A percentile compares a stretch with the other conserved stretches of the same genome.
Evolutionary conservation across 2,113 vertebrate species (phyloP).

Genomic region (Arizona elegans): DNA sequence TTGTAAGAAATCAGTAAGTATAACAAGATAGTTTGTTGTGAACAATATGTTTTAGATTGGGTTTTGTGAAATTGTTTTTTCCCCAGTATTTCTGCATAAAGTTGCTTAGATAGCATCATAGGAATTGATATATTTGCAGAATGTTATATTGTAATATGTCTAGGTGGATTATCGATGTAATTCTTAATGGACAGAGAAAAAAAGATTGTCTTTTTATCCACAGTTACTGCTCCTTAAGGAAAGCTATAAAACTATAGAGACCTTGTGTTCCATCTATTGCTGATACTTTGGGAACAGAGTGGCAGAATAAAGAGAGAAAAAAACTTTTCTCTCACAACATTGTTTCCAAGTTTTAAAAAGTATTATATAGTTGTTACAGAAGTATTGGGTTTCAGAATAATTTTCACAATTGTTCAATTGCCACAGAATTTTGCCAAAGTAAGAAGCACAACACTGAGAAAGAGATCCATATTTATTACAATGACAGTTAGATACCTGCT

Average conservation of each 20-base stretch:
- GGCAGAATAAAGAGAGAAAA: neutral
- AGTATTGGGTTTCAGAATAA: neutral
- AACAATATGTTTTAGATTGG: neutral
- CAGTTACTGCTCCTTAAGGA: neutral
- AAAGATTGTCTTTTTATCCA: neutral
- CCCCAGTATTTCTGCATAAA: neutral
- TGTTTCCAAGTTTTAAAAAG: neutral
- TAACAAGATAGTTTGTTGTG: neutral
- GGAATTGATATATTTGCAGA: neutral
- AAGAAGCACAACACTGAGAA: neutral
- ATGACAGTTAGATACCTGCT: neutral
- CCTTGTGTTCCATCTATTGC: neutral
- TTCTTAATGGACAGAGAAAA: neutral
- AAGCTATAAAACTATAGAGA: neutral
- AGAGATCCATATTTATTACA: neutral
- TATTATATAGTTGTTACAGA: neutral
- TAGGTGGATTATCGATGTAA: neutral
- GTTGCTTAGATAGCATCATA: neutral
- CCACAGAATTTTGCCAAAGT: neutral
- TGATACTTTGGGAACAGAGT: neutral
- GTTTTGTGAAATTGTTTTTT: neutral
- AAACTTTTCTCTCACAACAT: neutral
- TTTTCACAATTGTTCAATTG: neutral
- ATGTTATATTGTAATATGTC: neutral
- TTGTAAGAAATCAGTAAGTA: conserved; percentile 12